phyloP scores from a whole-genome alignment of 2,888 invertebrate species.

The Parnassius smintheus region DNA sequence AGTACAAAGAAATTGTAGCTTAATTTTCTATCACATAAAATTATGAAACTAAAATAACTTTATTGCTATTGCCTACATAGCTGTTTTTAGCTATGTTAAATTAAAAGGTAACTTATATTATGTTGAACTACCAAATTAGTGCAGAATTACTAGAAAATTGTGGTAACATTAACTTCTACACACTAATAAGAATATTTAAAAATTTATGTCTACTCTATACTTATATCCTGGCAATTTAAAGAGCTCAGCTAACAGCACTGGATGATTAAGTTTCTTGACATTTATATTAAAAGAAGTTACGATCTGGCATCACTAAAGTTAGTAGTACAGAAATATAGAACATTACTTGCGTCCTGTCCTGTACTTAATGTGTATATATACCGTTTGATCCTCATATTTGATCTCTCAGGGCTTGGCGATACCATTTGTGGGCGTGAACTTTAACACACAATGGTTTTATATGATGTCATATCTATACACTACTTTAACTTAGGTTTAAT shows the following conservation, averaged over 20 bases:
- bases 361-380: slow-evolving; percentile 52
- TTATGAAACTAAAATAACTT: too few species aligned
- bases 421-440: slow-evolving; percentile 23
- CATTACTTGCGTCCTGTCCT: slow-evolving; percentile 52
- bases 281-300: not conserved
- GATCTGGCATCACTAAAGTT: slow-evolving; percentile 20
- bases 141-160: too few species aligned
- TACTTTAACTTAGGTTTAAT: not conserved
- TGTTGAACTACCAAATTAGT: too few species aligned
- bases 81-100: too few species aligned
- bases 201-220: not conserved
- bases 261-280: not conserved
- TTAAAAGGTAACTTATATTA: too few species aligned
- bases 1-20: not conserved
- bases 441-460: slow-evolving; percentile 1
- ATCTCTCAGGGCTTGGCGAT: slow-evolving; percentile 40
- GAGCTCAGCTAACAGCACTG: not conserved
- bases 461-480: not conserved
- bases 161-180: too few species aligned
- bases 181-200: not conserved
- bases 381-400: slow-evolving; percentile 43
- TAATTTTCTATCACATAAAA: not conserved
- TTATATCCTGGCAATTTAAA: not conserved
- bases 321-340: not conserved
- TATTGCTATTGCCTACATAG: too few species aligned